phyloP scores from a whole-genome alignment of 1,140 invertebrate genomes.

The Idris sp. region DNA sequence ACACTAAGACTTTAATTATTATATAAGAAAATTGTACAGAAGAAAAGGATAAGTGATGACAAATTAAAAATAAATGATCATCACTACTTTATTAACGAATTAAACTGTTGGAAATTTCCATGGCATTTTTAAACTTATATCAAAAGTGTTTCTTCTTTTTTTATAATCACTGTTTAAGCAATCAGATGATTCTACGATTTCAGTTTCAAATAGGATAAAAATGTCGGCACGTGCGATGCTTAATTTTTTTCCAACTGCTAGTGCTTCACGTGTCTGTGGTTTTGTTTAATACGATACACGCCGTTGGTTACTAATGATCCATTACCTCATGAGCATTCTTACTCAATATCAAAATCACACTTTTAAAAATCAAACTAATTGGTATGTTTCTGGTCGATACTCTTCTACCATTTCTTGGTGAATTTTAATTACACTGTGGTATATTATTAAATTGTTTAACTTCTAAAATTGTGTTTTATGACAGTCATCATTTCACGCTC shows the following conservation, averaged over 20 bases:
- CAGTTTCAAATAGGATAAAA: too few species aligned
- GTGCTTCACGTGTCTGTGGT: constrained; percentile 59
- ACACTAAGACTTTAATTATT: too few species aligned
- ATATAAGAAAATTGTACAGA: too few species aligned
- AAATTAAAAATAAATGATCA: too few species aligned
- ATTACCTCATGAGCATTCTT: constrained; percentile 2
- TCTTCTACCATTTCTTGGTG: not conserved
- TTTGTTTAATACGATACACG: not conserved
- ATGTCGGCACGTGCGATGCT: not conserved
- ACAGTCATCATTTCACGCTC: constrained; percentile 26
- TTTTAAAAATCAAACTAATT: constrained; percentile 15
- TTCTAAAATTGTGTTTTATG: constrained; percentile 1
- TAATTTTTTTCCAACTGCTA: constrained; percentile 9
- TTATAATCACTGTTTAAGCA: too few species aligned
- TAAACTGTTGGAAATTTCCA: too few species aligned
- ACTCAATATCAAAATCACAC: constrained; percentile 1
- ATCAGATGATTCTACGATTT: too few species aligned
- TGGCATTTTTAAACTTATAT: too few species aligned
- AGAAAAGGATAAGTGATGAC: too few species aligned
- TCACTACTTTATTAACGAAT: too few species aligned
- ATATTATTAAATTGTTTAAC: too few species aligned
- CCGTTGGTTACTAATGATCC: not conserved
- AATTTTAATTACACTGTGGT: constrained; percentile 5
- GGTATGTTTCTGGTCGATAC: not conserved
- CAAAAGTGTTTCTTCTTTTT: too few species aligned